Evolutionary conservation across 2,113 vertebrate species (phyloP).

Genomic region (Eolophus roseicapilla): DNA sequence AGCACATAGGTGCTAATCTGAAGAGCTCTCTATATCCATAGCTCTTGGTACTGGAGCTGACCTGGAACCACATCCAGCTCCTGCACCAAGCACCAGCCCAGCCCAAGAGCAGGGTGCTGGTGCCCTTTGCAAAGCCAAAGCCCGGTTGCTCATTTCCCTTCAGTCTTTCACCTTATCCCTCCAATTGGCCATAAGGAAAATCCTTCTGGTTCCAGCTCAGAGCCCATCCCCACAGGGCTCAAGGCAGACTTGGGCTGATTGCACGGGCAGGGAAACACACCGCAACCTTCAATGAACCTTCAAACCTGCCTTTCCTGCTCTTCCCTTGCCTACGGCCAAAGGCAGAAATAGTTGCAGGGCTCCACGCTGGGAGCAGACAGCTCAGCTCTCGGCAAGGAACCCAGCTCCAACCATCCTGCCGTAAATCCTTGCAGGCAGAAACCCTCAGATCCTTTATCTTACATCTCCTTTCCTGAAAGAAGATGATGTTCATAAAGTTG

Average conservation of each 20-base stretch:
- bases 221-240: background rate
- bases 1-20: accelerated
- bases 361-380: background rate
- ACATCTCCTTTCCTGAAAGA: background rate
- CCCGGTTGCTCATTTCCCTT: background rate
- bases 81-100: background rate
- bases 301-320: background rate
- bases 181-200: background rate
- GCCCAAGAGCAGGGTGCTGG: background rate
- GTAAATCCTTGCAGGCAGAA: background rate
- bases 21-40: accelerated
- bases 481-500: background rate
- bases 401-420: background rate
- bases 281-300: background rate
- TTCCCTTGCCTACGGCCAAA: background rate
- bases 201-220: background rate
- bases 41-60: background rate
- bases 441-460: background rate
- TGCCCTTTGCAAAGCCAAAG: background rate
- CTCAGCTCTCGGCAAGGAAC: background rate
- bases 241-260: background rate
- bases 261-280: background rate
- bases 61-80: background rate
- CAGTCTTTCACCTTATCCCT: background rate
- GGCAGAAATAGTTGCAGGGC: background rate